These are phyloP conservation scores for Erannis defoliaria DNA, from an alignment of 2,888 invertebrate genomes.

Conservation along the genomic window DNA sequence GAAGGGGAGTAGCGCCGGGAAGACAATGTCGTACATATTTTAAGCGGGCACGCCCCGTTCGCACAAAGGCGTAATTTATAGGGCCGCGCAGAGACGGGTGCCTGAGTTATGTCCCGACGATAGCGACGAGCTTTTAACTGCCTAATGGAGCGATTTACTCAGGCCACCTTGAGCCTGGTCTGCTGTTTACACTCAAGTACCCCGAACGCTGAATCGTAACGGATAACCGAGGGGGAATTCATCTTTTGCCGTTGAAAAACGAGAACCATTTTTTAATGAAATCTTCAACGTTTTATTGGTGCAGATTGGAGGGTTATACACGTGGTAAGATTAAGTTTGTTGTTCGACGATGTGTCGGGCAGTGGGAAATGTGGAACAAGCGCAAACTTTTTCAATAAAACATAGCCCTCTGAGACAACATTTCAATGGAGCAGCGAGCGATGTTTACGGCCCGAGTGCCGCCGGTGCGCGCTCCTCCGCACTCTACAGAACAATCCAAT, in stretches of 20 bases:
- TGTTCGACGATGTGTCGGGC: conserved; percentile 49
- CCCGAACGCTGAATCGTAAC: conserved; percentile 52
- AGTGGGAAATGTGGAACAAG: conserved; percentile 56
- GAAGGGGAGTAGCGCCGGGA: conserved; percentile 73
- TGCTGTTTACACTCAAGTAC: conserved; percentile 71
- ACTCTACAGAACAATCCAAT: conserved; percentile 73
- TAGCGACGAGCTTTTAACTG: conserved; percentile 87
- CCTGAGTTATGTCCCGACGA: conserved; percentile 84
- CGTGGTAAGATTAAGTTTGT: conserved; percentile 33
- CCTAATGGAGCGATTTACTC: conserved; percentile 86
- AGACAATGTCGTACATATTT: conserved; percentile 86
- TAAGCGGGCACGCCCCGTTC: conserved; percentile 83
- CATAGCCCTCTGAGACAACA: conserved; percentile 80
- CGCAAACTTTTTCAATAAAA: conserved; percentile 84
- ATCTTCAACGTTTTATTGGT: conserved; percentile 19
- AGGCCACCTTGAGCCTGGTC: conserved; percentile 79
- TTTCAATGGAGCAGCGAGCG: conserved; percentile 76
- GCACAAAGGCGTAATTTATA: conserved; percentile 86
- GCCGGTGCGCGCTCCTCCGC: conserved; percentile 56
- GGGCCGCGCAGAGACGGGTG: conserved; percentile 84
- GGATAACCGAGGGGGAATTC: conserved; percentile 58
- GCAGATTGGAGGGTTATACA: conserved; percentile 6
- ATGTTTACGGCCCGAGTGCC: conserved; percentile 73
- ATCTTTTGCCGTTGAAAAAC: conserved; percentile 53
- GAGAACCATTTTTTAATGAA: conserved; percentile 42